These are phyloP conservation scores for Eulacestoma nigropectus DNA, from an alignment of 2,113 vertebrate species.

Conservation along the genomic window DNA sequence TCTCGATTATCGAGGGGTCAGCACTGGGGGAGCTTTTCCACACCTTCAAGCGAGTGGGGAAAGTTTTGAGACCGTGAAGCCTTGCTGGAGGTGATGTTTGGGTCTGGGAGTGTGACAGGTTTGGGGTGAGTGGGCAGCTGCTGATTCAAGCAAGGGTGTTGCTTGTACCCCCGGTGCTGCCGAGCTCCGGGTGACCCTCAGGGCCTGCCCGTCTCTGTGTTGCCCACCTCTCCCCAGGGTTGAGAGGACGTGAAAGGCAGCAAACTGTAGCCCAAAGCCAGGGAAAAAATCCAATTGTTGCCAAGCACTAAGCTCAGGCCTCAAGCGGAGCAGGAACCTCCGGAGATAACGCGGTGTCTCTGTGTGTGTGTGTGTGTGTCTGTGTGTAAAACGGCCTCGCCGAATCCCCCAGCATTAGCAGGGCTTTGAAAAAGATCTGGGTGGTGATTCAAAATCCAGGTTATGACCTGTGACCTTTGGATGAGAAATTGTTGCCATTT, in stretches of 20 bases:
- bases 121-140: neutral
- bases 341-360: neutral
- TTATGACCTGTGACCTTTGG: slow-evolving; percentile 86
- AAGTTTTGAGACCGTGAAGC: neutral
- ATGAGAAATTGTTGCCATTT: slow-evolving; percentile 93
- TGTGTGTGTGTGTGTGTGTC: neutral
- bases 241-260: neutral
- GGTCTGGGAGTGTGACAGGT: neutral
- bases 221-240: neutral
- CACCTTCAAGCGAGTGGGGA: fast-evolving
- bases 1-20: neutral
- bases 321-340: neutral
- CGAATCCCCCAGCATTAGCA: slow-evolving; percentile 61
- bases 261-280: neutral
- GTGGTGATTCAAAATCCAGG: slow-evolving; percentile 78
- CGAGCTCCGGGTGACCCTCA: neutral
- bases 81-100: neutral
- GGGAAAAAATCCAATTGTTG: neutral
- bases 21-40: neutral
- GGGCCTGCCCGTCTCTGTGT: neutral
- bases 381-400: neutral
- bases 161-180: neutral
- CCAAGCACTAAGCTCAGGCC: neutral
- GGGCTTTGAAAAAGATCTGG: slow-evolving; percentile 67
- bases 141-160: neutral